Percentiles rank a stretch among this genome's conserved stretches.
These are phyloP conservation scores for Heterotis niloticus DNA, from an alignment of 2,113 vertebrate genomes.

Conservation along the genomic window DNA sequence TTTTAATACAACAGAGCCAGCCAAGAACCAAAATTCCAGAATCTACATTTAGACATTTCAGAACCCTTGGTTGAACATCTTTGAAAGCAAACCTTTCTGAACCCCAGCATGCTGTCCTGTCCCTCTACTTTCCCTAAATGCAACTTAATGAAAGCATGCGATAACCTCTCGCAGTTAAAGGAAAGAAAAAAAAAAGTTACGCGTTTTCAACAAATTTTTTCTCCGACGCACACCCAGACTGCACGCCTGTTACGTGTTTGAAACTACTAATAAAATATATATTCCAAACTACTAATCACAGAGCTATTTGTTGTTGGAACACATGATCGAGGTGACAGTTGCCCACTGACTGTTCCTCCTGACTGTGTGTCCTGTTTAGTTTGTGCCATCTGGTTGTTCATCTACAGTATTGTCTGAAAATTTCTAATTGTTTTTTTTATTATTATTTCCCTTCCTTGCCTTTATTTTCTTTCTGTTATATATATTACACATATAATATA, in stretches of 20 bases:
- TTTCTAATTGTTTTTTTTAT: slow-evolving; percentile 65
- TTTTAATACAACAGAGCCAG: too few relatives aligned
- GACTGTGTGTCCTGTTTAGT: slow-evolving; percentile 62
- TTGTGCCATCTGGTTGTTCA: slow-evolving; percentile 86
- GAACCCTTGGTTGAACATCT: slow-evolving; percentile 57
- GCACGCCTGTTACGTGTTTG: slow-evolving; percentile 75
- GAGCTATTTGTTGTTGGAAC: slow-evolving; percentile 70
- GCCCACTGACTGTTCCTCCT: slow-evolving; percentile 67
- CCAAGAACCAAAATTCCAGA: too few relatives aligned
- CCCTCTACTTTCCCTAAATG: slow-evolving; percentile 97
- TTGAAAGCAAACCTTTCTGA: slow-evolving; percentile 41
- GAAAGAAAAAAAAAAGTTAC: slow-evolving; percentile 48
- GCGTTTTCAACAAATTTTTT: slow-evolving; percentile 73
- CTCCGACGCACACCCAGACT: slow-evolving; percentile 88
- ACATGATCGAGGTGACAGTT: slow-evolving; percentile 63
- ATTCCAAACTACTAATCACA: slow-evolving; percentile 55
- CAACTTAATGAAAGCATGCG: slow-evolving; percentile 98
- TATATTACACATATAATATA: slow-evolving; percentile 50
- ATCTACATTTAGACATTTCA: slow-evolving; percentile 38
- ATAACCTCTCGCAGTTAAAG: slow-evolving; percentile 70
- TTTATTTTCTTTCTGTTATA: slow-evolving; percentile 63
- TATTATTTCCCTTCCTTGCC: slow-evolving; percentile 59
- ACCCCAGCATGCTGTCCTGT: slow-evolving; percentile 78
- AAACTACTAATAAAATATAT: slow-evolving; percentile 60
- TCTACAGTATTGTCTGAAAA: slow-evolving; percentile 76